A percentile compares a stretch with the other conserved stretches of the same genome.
Conservation (phyloP, 2,797 vertebrate species). For the Dipus sagitta region DNA sequence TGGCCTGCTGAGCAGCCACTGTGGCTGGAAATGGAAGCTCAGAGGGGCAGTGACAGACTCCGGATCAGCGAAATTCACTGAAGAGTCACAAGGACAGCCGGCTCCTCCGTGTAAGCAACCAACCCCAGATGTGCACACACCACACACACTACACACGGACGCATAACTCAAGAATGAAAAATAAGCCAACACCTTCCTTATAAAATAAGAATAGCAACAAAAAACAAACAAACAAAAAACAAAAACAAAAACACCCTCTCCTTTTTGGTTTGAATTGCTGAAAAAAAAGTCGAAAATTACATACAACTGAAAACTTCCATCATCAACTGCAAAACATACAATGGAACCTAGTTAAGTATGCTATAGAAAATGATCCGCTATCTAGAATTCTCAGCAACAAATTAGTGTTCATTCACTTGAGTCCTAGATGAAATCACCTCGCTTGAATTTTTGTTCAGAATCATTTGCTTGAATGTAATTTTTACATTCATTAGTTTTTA, state of each 20-base stretch:
- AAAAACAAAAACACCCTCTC: too few relatives aligned
- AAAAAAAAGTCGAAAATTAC: constrained; percentile 11
- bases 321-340: not conserved
- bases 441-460: constrained; percentile 2
- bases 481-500: not conserved
- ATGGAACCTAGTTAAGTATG: not conserved
- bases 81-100: too few relatives aligned
- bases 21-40: too few relatives aligned
- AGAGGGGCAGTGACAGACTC: too few relatives aligned
- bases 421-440: not conserved
- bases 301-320: not conserved
- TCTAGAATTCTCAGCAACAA: not conserved
- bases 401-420: not conserved
- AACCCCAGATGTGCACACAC: too few relatives aligned
- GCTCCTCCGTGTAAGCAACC: too few relatives aligned
- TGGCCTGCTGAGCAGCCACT: too few relatives aligned
- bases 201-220: not conserved
- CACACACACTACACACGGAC: too few relatives aligned
- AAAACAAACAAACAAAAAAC: too few relatives aligned
- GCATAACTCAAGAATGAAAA: too few relatives aligned
- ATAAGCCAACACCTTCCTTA: not conserved
- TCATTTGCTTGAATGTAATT: not conserved
- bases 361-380: not conserved
- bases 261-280: not conserved
- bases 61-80: too few relatives aligned